Percentiles rank a stretch among this genome's conserved stretches.
These are phyloP conservation scores for Iphiclides podalirius DNA, from an alignment of 2,888 invertebrate species.

Conservation along the genomic window DNA sequence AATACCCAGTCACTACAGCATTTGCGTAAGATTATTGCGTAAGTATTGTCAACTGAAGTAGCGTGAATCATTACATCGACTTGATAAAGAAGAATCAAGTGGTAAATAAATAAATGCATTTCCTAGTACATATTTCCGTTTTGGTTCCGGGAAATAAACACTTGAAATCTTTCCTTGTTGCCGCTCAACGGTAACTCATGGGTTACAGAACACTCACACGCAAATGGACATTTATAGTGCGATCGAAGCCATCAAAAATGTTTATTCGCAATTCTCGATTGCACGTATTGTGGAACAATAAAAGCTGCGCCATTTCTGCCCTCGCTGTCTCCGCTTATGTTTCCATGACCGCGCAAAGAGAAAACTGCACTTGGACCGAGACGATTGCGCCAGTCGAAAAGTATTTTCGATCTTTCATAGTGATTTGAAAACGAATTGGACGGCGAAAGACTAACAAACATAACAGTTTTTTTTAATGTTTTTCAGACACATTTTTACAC, in stretches of 20 bases:
- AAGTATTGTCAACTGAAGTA: slow-evolving; percentile 4
- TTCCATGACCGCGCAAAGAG: slow-evolving; percentile 4
- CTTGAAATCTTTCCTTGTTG: slow-evolving; percentile 12
- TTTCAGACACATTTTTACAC: too few species aligned
- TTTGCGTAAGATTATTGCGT: too few species aligned
- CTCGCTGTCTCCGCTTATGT: slow-evolving; percentile 2
- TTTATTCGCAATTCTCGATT: neutral
- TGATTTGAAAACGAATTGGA: neutral
- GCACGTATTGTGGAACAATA: slow-evolving; percentile 10
- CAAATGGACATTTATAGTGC: too few species aligned
- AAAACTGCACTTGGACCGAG: slow-evolving; percentile 8
- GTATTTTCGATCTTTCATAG: neutral
- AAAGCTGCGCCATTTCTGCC: slow-evolving; percentile 4
- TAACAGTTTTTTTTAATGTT: too few species aligned
- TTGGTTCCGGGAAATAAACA: slow-evolving; percentile 10
- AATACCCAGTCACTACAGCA: too few species aligned
- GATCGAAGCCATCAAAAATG: too few species aligned
- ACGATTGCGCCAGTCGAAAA: neutral
- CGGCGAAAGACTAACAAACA: too few species aligned
- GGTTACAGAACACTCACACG: too few species aligned
- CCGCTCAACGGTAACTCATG: neutral
- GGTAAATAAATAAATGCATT: slow-evolving; percentile 8
- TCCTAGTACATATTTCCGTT: slow-evolving; percentile 7
- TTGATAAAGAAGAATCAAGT: slow-evolving; percentile 10
- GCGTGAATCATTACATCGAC: slow-evolving; percentile 6